These are phyloP conservation scores for Amphimallon solstitiale DNA, from an alignment of 2,888 invertebrate genomes.

Conservation along the genomic window DNA sequence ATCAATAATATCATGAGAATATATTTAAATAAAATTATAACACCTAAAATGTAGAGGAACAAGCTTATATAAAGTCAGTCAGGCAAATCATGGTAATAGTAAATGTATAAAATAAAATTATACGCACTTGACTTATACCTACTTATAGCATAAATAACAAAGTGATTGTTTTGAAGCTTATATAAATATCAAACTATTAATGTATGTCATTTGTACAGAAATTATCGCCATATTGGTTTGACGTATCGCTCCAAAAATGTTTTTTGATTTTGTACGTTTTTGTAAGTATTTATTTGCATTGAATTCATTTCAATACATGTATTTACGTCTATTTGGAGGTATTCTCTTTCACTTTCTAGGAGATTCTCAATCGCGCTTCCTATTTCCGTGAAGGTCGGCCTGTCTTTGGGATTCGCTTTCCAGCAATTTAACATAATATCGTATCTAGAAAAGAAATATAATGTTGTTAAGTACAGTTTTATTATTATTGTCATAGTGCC, in stretches of 20 bases:
- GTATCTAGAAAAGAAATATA: constrained; percentile 68
- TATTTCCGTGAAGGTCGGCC: constrained; percentile 78
- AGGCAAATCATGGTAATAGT: too few relatives aligned
- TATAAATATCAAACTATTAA: too few relatives aligned
- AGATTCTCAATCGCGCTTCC: constrained; percentile 64
- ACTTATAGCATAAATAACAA: background rate
- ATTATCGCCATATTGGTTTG: constrained; percentile 18
- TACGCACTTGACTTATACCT: background rate
- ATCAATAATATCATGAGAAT: background rate
- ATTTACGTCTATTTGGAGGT: constrained; percentile 51
- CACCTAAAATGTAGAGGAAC: background rate
- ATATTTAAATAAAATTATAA: background rate
- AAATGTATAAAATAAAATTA: background rate
- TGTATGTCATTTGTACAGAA: background rate
- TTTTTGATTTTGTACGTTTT: constrained; percentile 23
- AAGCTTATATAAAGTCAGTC: background rate
- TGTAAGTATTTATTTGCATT: constrained; percentile 19
- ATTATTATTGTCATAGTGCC: background rate
- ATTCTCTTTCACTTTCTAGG: constrained; percentile 59
- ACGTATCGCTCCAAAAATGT: constrained; percentile 24
- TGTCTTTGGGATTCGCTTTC: constrained; percentile 72
- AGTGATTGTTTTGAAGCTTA: too few relatives aligned
- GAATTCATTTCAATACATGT: constrained; percentile 28
- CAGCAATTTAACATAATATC: constrained; percentile 81
- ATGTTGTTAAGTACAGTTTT: too few relatives aligned